A percentile compares a stretch with the other conserved stretches of the same genome.
Conservation (phyloP, 2,113 vertebrate genomes). For the Gallinago jamesoni region DNA sequence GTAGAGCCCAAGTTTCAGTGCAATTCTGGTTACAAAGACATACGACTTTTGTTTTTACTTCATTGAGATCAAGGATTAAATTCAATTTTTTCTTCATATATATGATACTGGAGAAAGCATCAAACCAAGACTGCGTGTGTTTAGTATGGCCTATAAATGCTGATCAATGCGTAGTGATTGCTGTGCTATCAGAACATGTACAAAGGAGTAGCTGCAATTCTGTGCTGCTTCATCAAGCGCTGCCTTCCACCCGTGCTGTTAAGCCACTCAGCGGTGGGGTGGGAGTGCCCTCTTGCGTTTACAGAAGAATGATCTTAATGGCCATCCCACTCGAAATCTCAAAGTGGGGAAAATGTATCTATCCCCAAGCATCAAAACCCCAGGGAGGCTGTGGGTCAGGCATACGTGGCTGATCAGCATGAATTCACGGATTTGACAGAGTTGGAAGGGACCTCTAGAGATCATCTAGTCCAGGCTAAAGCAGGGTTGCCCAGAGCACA, state of each 20-base stretch:
- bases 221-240: background rate
- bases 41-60: background rate
- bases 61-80: background rate
- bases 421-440: too few species aligned
- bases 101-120: background rate
- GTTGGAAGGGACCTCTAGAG: too few species aligned
- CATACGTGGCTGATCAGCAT: fast-evolving
- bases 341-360: background rate
- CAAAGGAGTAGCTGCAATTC: background rate
- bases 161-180: background rate
- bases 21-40: background rate
- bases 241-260: background rate
- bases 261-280: background rate
- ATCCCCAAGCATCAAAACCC: background rate
- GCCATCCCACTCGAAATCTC: background rate
- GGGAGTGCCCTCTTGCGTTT: conserved; percentile 76
- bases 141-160: background rate
- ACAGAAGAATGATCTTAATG: background rate
- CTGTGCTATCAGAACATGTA: background rate
- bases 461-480: too few species aligned
- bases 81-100: background rate
- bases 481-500: too few species aligned
- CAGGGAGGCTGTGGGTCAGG: background rate
- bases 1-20: background rate
- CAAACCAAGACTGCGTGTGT: background rate